These are phyloP conservation scores for Pammene fasciana DNA, from an alignment of 2,888 invertebrate genomes.

Conservation along the genomic window DNA sequence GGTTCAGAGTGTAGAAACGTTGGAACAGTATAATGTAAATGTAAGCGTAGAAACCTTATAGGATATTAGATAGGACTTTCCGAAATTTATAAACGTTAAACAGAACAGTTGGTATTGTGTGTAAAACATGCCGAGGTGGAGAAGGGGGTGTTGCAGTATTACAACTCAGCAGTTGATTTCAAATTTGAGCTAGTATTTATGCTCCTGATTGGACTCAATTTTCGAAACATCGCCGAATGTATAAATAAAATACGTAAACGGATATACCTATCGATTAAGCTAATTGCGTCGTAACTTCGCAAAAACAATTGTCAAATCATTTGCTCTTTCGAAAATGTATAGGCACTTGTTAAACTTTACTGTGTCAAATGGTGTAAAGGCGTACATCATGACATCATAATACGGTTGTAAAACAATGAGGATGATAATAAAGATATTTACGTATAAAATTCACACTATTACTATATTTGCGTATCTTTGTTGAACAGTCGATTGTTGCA, in stretches of 20 bases:
- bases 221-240: background rate
- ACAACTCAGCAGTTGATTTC: conserved; percentile 44
- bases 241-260: background rate
- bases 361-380: background rate
- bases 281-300: conserved; percentile 1
- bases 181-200: conserved; percentile 2
- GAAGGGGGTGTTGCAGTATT: conserved; percentile 68
- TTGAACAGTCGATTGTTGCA: conserved; percentile 19
- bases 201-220: conserved; percentile 7
- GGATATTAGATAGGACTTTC: conserved; percentile 78
- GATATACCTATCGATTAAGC: background rate
- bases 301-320: background rate
- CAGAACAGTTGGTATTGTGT: conserved; percentile 62
- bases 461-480: conserved; percentile 20
- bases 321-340: no score
- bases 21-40: conserved; percentile 52
- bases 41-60: conserved; percentile 64
- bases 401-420: conserved; percentile 3
- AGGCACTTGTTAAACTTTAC: background rate
- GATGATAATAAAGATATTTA: background rate
- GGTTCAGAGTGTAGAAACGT: conserved; percentile 57
- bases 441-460: conserved; percentile 10
- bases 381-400: conserved; percentile 6
- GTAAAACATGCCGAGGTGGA: conserved; percentile 34
- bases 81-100: conserved; percentile 82